These are phyloP conservation scores for Lycorma delicatula DNA, from an alignment of 1,140 invertebrate species.

Conservation along the genomic window DNA sequence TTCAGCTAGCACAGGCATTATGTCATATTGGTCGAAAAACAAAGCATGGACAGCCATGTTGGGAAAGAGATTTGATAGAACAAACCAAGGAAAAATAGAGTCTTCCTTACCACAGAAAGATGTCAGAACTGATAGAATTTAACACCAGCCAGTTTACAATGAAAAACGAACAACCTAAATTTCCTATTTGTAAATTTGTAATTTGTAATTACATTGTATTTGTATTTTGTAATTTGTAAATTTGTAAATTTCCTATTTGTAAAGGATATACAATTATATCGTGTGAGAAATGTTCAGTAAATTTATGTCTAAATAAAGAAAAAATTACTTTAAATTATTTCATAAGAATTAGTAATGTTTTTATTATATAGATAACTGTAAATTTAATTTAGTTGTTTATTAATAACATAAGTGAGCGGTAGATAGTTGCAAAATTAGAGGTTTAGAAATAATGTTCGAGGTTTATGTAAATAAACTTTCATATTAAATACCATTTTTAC, in stretches of 20 bases:
- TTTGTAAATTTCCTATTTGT: background rate
- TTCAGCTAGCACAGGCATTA: background rate
- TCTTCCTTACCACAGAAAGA: background rate
- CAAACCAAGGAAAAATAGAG: background rate
- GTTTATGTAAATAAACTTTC: too few relatives aligned
- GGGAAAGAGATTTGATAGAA: background rate
- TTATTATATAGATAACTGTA: too few relatives aligned
- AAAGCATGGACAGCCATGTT: background rate
- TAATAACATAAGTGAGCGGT: too few relatives aligned
- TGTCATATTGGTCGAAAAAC: background rate
- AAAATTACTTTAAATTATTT: too few relatives aligned
- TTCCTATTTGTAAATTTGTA: too few relatives aligned
- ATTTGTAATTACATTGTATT: too few relatives aligned
- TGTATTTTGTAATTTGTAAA: too few relatives aligned
- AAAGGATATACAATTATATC: background rate
- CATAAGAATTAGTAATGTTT: too few relatives aligned
- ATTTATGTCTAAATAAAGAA: slow-evolving; percentile 1
- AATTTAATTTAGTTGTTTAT: too few relatives aligned
- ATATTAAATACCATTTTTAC: too few relatives aligned
- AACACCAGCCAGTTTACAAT: background rate
- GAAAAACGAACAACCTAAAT: background rate
- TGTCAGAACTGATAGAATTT: background rate
- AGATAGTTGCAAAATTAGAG: too few relatives aligned
- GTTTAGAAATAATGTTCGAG: too few relatives aligned
- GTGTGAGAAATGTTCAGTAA: background rate